Evolutionary conservation across 1,140 invertebrate species (phyloP).

Genomic region (Lordiphosa clarofinis): DNA sequence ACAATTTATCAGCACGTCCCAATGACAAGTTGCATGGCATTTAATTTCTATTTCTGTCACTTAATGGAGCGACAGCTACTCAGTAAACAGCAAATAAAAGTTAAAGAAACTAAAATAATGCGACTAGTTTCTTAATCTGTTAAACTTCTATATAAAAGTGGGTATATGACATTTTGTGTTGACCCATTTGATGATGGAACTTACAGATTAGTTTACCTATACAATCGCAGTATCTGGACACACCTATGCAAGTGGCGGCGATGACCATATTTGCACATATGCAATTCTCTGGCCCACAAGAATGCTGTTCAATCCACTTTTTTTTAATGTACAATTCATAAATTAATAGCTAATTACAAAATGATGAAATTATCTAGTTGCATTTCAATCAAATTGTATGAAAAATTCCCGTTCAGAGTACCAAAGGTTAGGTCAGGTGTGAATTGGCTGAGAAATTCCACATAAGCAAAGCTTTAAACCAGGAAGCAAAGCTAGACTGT

Average conservation of each 20-base stretch:
- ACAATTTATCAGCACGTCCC: constrained; percentile 43
- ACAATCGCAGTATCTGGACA: not conserved
- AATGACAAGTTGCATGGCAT: constrained; percentile 30
- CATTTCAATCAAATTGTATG: constrained; percentile 46
- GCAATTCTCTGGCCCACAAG: constrained; percentile 21
- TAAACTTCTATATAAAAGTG: too few species aligned
- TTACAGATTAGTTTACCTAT: not conserved
- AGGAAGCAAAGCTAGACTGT: too few species aligned
- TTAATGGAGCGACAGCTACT: too few species aligned
- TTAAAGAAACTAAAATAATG: too few species aligned
- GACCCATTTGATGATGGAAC: too few species aligned
- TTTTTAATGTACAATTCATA: constrained; percentile 37
- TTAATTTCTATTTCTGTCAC: constrained; percentile 17
- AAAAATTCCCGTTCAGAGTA: not conserved
- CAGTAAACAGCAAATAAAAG: too few species aligned
- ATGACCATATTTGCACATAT: constrained; percentile 1
- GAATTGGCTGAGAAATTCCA: too few species aligned
- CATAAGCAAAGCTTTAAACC: too few species aligned
- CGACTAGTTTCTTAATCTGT: too few species aligned
- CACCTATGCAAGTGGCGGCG: not conserved
- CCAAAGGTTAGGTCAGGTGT: not conserved
- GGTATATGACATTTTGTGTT: too few species aligned
- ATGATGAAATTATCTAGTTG: constrained; percentile 63
- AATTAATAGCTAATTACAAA: constrained; percentile 44
- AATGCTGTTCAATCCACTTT: constrained; percentile 48